Evolutionary conservation across 2,888 invertebrate species (phyloP).

Genomic region (Cinara cedri): DNA sequence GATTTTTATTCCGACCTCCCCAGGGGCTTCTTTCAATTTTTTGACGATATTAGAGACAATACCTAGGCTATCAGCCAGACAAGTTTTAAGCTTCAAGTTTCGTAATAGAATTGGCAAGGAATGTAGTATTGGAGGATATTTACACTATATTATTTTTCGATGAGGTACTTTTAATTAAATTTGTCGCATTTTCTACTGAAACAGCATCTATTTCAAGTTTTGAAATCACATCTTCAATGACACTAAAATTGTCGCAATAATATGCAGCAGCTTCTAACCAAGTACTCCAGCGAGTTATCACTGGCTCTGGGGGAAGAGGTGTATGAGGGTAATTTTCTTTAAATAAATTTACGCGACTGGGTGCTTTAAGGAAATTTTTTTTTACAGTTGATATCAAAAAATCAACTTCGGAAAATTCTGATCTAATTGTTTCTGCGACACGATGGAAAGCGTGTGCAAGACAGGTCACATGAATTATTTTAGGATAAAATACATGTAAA

Average conservation of each 20-base stretch:
- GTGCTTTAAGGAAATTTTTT: slow-evolving; percentile 61
- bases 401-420: slow-evolving; percentile 9
- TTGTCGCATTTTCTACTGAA: slow-evolving; percentile 15
- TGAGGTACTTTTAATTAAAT: background rate
- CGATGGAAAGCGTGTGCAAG: slow-evolving; percentile 6
- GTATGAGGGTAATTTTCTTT: slow-evolving; percentile 60
- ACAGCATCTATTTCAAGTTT: slow-evolving; percentile 21
- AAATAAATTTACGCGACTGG: slow-evolving; percentile 60
- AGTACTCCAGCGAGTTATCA: slow-evolving; percentile 61
- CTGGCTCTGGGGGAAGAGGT: slow-evolving; percentile 60
- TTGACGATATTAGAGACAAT: slow-evolving; percentile 1
- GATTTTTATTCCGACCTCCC: slow-evolving; percentile 12
- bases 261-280: slow-evolving; percentile 61
- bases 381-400: slow-evolving; percentile 58
- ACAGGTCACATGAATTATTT: background rate
- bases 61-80: background rate
- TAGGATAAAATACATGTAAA: background rate
- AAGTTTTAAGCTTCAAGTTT: slow-evolving; percentile 24
- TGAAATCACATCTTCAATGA: slow-evolving; percentile 50
- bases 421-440: slow-evolving; percentile 1
- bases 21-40: slow-evolving; percentile 17
- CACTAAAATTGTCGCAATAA: slow-evolving; percentile 60
- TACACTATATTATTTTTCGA: slow-evolving; percentile 17
- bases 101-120: slow-evolving; percentile 19
- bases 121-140: slow-evolving; percentile 12